Evolutionary conservation across 1,140 invertebrate species (phyloP).

Genomic region (Tenebrio molitor): DNA sequence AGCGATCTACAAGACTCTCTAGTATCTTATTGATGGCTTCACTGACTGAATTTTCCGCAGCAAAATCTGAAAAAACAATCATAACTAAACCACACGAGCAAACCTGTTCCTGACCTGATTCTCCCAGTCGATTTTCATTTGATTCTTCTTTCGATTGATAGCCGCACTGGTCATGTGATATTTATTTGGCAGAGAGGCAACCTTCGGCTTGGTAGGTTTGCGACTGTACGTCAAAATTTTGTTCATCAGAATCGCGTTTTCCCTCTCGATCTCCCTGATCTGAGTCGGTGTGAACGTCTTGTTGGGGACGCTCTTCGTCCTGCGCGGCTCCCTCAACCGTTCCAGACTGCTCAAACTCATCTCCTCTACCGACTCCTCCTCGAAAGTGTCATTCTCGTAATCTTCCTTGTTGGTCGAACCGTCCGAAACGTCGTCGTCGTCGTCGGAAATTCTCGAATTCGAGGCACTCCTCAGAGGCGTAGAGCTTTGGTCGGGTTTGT

Average conservation of each 20-base stretch:
- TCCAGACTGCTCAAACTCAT: background rate
- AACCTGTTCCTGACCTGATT: conserved; percentile 54
- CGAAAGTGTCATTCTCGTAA: conserved; percentile 21
- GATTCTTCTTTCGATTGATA: conserved; percentile 55
- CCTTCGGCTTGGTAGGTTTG: conserved; percentile 49
- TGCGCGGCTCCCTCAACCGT: background rate
- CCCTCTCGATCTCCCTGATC: conserved; percentile 57
- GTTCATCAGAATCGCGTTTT: conserved; percentile 58
- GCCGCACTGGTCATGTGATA: conserved; percentile 50
- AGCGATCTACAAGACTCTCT: conserved; percentile 2
- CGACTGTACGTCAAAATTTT: conserved; percentile 56
- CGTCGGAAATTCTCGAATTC: background rate
- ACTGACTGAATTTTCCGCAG: conserved; percentile 58
- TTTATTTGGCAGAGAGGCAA: conserved; percentile 15
- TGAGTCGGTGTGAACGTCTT: conserved; percentile 53
- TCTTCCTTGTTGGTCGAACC: background rate
- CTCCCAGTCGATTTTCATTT: conserved; percentile 57
- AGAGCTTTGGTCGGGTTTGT: background rate
- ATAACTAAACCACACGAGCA: background rate
- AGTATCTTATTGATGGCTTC: conserved; percentile 51
- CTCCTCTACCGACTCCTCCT: background rate
- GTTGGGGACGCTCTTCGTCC: conserved; percentile 26
- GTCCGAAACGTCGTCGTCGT: conserved; percentile 4
- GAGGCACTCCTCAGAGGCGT: background rate
- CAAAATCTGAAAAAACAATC: conserved; percentile 56